These are phyloP conservation scores for Ptychodera flava DNA, from an alignment of 35 echinoderm and acorn worm species.

Conservation along the genomic window DNA sequence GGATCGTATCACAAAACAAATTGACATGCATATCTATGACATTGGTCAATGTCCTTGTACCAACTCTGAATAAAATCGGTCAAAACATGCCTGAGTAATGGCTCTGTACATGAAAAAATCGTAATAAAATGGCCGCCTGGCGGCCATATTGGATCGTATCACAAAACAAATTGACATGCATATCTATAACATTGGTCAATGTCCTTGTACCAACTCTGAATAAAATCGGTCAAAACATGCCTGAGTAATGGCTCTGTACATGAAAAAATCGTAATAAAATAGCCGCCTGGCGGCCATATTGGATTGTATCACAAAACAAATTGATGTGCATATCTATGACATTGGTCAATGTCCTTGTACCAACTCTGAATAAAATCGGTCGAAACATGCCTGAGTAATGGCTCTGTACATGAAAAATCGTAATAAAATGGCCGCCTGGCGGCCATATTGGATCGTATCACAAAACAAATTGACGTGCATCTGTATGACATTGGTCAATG, in stretches of 20 bases:
- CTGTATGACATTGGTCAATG: background rate
- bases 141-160: background rate
- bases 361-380: background rate
- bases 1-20: too few species aligned
- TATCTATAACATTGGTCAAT: background rate
- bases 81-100: background rate
- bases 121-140: background rate
- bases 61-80: too few species aligned
- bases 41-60: too few species aligned
- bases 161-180: background rate
- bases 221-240: background rate
- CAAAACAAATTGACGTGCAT: background rate
- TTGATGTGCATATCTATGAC: background rate
- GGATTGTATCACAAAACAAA: background rate
- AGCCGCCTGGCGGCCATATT: background rate
- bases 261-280: background rate
- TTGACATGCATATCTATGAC: too few species aligned
- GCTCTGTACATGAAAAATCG: background rate
- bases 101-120: background rate
- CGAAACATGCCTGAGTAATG: background rate
- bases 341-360: background rate
- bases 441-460: background rate
- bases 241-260: background rate
- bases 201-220: background rate
- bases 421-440: background rate